These are phyloP conservation scores for Tyria jacobaeae DNA, from an alignment of 2,888 invertebrate genomes.

Conservation along the genomic window DNA sequence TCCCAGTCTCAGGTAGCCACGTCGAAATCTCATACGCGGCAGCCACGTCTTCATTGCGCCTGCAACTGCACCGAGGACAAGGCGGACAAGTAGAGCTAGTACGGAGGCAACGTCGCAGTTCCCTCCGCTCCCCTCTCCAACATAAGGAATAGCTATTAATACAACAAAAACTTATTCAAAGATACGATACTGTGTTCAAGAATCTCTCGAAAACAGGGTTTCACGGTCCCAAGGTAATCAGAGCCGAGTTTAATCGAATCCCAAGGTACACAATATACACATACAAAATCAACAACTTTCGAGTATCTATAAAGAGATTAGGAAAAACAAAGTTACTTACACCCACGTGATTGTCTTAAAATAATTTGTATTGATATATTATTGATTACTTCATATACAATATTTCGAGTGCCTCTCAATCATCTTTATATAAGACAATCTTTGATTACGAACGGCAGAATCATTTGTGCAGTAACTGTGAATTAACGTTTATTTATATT, in stretches of 20 bases:
- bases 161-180: no score
- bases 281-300: not conserved
- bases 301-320: constrained; percentile 5
- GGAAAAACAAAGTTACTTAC: constrained; percentile 45
- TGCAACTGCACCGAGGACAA: no score
- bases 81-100: no score
- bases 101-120: no score
- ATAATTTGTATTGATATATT: constrained; percentile 15
- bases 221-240: not conserved
- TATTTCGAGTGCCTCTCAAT: constrained; percentile 20
- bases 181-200: no score
- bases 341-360: constrained; percentile 30
- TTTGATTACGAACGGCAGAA: constrained; percentile 16
- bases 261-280: not conserved
- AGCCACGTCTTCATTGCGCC: no score
- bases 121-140: no score
- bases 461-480: constrained; percentile 11
- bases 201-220: not conserved
- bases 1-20: no score
- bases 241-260: not conserved
- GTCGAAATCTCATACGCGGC: no score
- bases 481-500: constrained; percentile 21
- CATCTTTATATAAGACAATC: constrained; percentile 32
- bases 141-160: no score
- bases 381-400: constrained; percentile 16